phyloP scores from a whole-genome alignment of 2,888 invertebrate genomes.

The Polietes domitor region DNA sequence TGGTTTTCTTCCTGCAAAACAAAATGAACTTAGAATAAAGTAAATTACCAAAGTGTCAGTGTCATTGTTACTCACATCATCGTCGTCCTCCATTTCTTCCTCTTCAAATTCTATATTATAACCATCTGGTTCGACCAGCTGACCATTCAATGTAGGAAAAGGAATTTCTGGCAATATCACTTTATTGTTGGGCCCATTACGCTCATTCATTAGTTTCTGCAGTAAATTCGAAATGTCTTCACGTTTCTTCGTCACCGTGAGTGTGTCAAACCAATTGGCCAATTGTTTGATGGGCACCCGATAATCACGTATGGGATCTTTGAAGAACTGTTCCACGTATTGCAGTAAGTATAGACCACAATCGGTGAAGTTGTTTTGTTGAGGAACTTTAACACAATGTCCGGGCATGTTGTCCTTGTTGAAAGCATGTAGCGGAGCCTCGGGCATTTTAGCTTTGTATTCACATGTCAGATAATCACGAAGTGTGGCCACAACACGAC shows the following conservation, averaged over 20 bases:
- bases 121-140: conserved; percentile 84
- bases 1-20: conserved; percentile 74
- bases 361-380: conserved; percentile 98
- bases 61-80: conserved; percentile 77
- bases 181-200: conserved; percentile 82
- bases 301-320: conserved; percentile 91
- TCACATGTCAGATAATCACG: conserved; percentile 95
- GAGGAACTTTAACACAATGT: conserved; percentile 95
- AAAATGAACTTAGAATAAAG: background rate
- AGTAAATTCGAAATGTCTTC: conserved; percentile 92
- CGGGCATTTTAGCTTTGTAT: conserved; percentile 86
- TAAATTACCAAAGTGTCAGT: background rate
- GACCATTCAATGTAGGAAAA: conserved; percentile 90
- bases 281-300: conserved; percentile 91
- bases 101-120: conserved; percentile 82
- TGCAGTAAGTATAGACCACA: conserved; percentile 97
- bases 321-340: conserved; percentile 97
- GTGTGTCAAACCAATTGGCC: conserved; percentile 92
- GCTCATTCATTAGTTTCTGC: conserved; percentile 87
- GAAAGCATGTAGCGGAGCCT: conserved; percentile 82
- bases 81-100: conserved; percentile 82
- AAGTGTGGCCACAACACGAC: conserved; percentile 92
- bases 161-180: conserved; percentile 86
- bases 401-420: conserved; percentile 93
- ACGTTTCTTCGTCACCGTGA: conserved; percentile 91